phyloP scores from a whole-genome alignment of 92 coral and sea anemone genomes.

The Nematostella vectensis region DNA sequence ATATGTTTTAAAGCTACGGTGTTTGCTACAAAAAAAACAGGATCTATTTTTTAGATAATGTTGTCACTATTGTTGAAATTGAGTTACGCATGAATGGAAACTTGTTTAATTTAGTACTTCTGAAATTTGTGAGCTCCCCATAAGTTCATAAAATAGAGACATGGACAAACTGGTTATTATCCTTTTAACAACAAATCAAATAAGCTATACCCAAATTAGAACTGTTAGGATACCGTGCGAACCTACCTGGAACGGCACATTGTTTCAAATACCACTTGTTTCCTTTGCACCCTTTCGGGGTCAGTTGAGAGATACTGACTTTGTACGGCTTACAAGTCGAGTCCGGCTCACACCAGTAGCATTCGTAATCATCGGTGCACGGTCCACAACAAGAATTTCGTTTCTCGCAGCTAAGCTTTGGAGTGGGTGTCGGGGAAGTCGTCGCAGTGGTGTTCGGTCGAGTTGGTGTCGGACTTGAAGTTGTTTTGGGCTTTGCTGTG shows the following conservation, averaged over 20 bases:
- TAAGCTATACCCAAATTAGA: too few relatives aligned
- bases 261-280: constrained; percentile 90
- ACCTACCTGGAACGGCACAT: constrained; percentile 70
- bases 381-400: constrained; percentile 53
- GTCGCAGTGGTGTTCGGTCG: constrained; percentile 5
- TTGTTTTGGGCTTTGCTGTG: constrained; percentile 4
- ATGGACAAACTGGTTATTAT: too few relatives aligned
- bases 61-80: too few relatives aligned
- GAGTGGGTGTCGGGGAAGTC: constrained; percentile 22
- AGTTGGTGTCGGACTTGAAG: constrained; percentile 8
- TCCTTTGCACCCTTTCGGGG: constrained; percentile 63
- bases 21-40: too few relatives aligned
- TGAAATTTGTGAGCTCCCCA: too few relatives aligned
- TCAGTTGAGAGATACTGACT: constrained; percentile 34
- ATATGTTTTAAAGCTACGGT: too few relatives aligned
- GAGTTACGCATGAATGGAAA: too few relatives aligned
- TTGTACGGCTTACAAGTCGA: constrained; percentile 50
- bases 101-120: too few relatives aligned
- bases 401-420: constrained; percentile 39
- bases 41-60: too few relatives aligned
- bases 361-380: constrained; percentile 47
- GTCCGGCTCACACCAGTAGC: constrained; percentile 73
- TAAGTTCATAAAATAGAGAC: too few relatives aligned
- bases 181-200: too few relatives aligned
- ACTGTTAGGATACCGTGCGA: too few relatives aligned